Evolutionary conservation across 2,113 vertebrate species (phyloP), one percentile per base, ranked within the genome.

Genomic region (Mus pahari): DNA sequence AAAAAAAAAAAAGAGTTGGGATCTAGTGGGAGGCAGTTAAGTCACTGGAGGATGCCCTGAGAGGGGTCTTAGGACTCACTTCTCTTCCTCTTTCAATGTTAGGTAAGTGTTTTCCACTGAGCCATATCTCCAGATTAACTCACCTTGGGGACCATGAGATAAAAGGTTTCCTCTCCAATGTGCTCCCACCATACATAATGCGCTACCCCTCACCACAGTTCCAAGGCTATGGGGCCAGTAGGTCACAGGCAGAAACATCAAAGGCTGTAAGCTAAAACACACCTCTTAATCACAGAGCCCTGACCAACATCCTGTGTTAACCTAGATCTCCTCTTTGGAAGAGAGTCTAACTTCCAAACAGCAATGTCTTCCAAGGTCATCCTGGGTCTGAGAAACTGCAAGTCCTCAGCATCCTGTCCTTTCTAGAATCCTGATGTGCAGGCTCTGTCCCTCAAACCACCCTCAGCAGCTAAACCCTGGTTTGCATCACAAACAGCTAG

Each of bases 371-470:
- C 31, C 36, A 55, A n/a, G 5, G 33, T 86, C 60, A 48, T 73
- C 26, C 39, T 42, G 12, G n/a, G 3, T 79, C 89, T 83, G 33
- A 20, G 82, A 71, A 82, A 31, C 79, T 19, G 0, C 14, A 68
- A 75, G 48, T 39, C 90, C 94, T 91, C 42, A 73, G 71, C 77
- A 39, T 86, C 77, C 90, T 73, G n/a, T 73, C 53, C 81, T 71
- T 75, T 81, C 91, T 90, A 92, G 94, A 96, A 14, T 12, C n/a
- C 55, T 60, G 22, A 39, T 28, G 24, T 39, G 7, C 55, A 60
- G 55, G 60, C 11, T 16, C 1, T 1, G 36, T 36, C 79, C 22
- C 22, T 60, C 36, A 26, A 82, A 42, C 12, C 0, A 1, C 12
- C 7, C 79, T n/a, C 33, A 26, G 10, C 20, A 26, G 53, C 79